Base-by-base conservation (phyloP, 2,888 invertebrate species). In the Spialia ferax region DNA sequence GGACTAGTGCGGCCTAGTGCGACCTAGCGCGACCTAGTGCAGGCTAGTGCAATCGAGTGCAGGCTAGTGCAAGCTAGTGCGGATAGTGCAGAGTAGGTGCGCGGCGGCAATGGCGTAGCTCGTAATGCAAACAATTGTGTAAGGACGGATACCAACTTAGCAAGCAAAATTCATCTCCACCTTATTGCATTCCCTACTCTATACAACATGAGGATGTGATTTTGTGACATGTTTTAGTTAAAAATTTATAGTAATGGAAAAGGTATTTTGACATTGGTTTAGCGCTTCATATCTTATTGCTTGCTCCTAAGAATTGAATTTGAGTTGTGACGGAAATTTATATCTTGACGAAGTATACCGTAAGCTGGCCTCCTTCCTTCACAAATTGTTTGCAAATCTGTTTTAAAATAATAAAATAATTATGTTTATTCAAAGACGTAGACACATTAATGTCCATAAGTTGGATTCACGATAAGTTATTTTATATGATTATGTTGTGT, bases 331-430 rank as follows among this genome's bases (percentile, higher is more conserved):
- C 80, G 80, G 82, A 86, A 81, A 79, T 81, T 68, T 81, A 75
- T 80, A 78, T 78, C 73, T 75, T 77, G 73, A 77, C 74, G 70
- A 71, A 79, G 63, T 50, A 82, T 82, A 88, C 84, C 86, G 81
- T 86, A 91, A 89, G 95, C 95, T 96, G 96, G 96, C 96, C 96
- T 96, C 96, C 96, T 89, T 94, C 94, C 94, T 96, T 95, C 96
- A 95, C 97, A 96, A 96, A 96, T 97, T 97, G 97, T 97, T 96
- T 97, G 96, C 96, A 96, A 96, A 96, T 48, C 67, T 96, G 85
- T 83, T 76, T 75, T 73, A 75, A 76, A 77, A 75, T 75, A 76
- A 18, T 55, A 75, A 74, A 70, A 72, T 72, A 35, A 26, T 20
- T 48, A 20, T 38, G 52, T 70, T 64, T 65, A 71, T 69, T 71